These are phyloP conservation scores for Thyatira batis DNA, from an alignment of 2,888 invertebrate species.

Conservation along the genomic window DNA sequence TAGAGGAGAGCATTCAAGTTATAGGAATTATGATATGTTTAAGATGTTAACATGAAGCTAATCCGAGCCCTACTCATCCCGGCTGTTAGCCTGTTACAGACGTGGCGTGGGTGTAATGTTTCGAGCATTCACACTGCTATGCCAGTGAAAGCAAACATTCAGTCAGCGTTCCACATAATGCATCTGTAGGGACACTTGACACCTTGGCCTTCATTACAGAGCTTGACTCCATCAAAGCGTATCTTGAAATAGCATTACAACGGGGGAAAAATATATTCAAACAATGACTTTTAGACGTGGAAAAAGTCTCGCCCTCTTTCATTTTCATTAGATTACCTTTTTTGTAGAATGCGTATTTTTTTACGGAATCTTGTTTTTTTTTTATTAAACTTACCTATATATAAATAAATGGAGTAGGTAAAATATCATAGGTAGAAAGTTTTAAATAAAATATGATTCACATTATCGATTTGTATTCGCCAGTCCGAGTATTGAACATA, in stretches of 20 bases:
- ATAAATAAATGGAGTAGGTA: no score
- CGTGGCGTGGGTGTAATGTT: conserved; percentile 64
- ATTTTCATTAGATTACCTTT: background rate
- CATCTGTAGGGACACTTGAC: conserved; percentile 72
- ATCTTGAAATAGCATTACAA: background rate
- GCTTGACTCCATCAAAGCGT: conserved; percentile 22
- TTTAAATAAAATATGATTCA: background rate
- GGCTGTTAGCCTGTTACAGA: conserved; percentile 24
- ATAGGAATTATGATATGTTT: background rate
- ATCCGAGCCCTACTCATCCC: conserved; percentile 40
- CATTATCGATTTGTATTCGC: conserved; percentile 31
- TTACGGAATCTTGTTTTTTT: background rate
- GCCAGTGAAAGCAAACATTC: conserved; percentile 74
- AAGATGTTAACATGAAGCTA: conserved; percentile 27
- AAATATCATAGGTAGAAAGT: no score
- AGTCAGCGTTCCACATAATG: conserved; percentile 69
- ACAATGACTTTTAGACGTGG: conserved; percentile 7
- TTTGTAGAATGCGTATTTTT: background rate
- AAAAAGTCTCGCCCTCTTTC: background rate
- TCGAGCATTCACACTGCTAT: conserved; percentile 63
- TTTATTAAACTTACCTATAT: no score
- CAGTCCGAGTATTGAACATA: conserved; percentile 37
- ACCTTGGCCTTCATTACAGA: conserved; percentile 62
- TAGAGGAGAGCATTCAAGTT: no score
- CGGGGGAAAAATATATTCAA: background rate